Evolutionary conservation across 1,140 invertebrate genomes (phyloP).

Genomic region (Drosophila melanica): DNA sequence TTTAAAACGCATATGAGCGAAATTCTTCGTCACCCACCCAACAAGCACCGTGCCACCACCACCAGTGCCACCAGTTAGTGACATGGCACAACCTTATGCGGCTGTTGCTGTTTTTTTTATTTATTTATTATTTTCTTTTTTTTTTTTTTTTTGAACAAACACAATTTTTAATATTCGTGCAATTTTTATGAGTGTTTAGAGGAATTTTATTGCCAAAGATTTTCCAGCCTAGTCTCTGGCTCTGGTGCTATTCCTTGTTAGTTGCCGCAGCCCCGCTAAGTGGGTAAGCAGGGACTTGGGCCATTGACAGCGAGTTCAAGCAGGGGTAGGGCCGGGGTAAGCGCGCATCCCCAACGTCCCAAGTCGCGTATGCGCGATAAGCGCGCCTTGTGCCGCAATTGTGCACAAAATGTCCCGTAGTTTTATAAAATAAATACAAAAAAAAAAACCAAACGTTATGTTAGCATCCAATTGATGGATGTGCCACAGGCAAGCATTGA

Average conservation of each 20-base stretch:
- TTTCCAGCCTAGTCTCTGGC: constrained; percentile 59
- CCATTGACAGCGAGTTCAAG: constrained; percentile 1
- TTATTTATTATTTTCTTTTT: constrained; percentile 55
- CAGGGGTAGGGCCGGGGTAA: neutral
- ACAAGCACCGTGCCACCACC: constrained; percentile 3
- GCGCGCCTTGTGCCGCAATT: constrained; percentile 56
- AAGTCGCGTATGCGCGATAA: constrained; percentile 77
- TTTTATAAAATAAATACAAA: constrained; percentile 79
- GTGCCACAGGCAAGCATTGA: neutral
- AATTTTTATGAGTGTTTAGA: constrained; percentile 84
- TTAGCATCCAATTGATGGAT: neutral
- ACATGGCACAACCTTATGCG: constrained; percentile 17
- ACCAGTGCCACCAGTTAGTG: neutral
- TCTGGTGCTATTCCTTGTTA: constrained; percentile 20
- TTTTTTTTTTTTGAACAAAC: constrained; percentile 73
- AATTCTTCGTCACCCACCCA: constrained; percentile 39
- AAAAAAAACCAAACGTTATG: constrained; percentile 79
- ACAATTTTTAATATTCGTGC: constrained; percentile 84
- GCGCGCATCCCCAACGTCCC: constrained; percentile 28
- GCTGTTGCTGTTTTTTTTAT: constrained; percentile 22
- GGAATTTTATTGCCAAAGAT: constrained; percentile 84
- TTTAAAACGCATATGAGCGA: constrained; percentile 74
- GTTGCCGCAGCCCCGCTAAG: constrained; percentile 21
- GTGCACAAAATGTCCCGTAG: constrained; percentile 67
- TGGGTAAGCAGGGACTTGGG: constrained; percentile 8